phyloP scores from a whole-genome alignment of 1,140 invertebrate species.

The Pantala flavescens region DNA sequence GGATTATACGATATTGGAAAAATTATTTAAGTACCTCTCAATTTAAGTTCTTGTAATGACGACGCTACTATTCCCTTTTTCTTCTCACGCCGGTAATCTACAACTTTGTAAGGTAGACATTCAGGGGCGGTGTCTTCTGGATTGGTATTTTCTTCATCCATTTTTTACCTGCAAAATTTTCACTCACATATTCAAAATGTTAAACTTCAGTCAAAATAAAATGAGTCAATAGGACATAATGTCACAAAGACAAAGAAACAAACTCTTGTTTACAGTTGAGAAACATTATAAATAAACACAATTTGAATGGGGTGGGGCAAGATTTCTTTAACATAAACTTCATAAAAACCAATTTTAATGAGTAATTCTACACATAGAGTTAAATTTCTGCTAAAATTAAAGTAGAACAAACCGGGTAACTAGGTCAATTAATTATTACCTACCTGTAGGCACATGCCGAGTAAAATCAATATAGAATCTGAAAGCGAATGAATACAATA shows the following conservation, averaged over 20 bases:
- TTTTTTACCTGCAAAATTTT: background rate
- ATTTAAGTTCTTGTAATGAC: background rate
- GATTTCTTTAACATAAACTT: no score
- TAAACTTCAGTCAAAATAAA: background rate
- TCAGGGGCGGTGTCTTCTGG: background rate
- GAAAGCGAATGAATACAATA: background rate
- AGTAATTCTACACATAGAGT: no score
- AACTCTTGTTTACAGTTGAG: background rate
- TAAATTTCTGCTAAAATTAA: background rate
- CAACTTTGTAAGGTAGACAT: background rate
- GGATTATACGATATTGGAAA: no score
- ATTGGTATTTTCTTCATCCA: background rate
- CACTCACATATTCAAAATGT: background rate
- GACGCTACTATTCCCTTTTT: background rate
- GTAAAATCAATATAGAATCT: background rate
- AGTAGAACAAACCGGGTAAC: background rate
- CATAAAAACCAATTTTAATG: no score
- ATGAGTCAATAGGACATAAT: background rate
- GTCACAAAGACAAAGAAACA: no score
- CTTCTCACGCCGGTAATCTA: conserved; percentile 1
- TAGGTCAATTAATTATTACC: background rate
- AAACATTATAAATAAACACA: background rate
- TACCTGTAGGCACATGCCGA: background rate
- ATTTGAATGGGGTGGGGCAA: no score
- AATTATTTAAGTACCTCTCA: background rate